These are phyloP conservation scores for Hypolimnas misippus DNA, from an alignment of 2,888 invertebrate genomes.

Conservation along the genomic window DNA sequence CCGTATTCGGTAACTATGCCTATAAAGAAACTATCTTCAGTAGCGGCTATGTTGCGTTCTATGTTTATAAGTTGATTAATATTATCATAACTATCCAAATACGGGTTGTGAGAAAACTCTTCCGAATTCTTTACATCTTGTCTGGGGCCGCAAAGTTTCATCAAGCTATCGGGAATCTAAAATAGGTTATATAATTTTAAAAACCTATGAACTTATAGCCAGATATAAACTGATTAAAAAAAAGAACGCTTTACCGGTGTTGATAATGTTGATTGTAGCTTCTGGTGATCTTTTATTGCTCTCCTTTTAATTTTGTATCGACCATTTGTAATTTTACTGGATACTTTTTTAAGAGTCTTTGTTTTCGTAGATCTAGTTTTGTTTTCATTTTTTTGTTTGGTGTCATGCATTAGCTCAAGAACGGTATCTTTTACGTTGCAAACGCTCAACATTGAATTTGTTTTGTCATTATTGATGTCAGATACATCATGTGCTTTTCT, in stretches of 20 bases:
- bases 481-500: not conserved
- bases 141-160: conserved; percentile 55
- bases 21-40: conserved; percentile 59
- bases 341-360: conserved; percentile 19
- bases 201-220: no score
- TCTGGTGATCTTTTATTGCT: conserved; percentile 42
- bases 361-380: conserved; percentile 21
- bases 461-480: not conserved
- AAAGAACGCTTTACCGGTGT: conserved; percentile 53
- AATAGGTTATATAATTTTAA: conserved; percentile 37
- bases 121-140: conserved; percentile 16
- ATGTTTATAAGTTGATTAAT: not conserved
- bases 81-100: not conserved
- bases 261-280: conserved; percentile 47
- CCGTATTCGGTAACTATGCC: conserved; percentile 61
- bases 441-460: not conserved
- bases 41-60: conserved; percentile 47
- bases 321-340: conserved; percentile 20
- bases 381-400: not conserved
- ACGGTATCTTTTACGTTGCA: not conserved
- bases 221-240: not conserved
- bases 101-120: not conserved
- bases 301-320: conserved; percentile 41
- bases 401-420: not conserved
- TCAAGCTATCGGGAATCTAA: conserved; percentile 66